These are phyloP conservation scores for Protodeltote pygarga DNA, from an alignment of 2,888 invertebrate genomes.

Conservation along the genomic window DNA sequence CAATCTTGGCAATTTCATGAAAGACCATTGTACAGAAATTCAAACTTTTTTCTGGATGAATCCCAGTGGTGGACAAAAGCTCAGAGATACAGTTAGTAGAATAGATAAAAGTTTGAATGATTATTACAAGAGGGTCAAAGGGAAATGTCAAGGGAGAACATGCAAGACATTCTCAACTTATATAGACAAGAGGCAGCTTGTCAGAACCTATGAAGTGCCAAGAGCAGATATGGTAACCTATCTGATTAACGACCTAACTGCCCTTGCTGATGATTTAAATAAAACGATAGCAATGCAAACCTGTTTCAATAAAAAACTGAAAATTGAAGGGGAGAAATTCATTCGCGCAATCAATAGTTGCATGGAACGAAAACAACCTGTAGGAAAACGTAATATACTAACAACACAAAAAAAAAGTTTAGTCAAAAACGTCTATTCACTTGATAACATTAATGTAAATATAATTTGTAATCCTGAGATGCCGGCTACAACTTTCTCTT, in stretches of 20 bases:
- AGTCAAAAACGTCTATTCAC: constrained; percentile 61
- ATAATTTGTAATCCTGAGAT: constrained; percentile 65
- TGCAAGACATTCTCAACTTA: constrained; percentile 64
- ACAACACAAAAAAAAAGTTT: constrained; percentile 19
- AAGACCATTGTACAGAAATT: constrained; percentile 75
- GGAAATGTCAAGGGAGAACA: constrained; percentile 69
- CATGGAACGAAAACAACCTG: too few relatives aligned
- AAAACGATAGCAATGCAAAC: constrained; percentile 40
- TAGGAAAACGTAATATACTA: constrained; percentile 35
- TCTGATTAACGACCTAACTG: constrained; percentile 42
- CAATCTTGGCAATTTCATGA: constrained; percentile 70
- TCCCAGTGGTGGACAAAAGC: constrained; percentile 69
- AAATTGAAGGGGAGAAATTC: constrained; percentile 45
- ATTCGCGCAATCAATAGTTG: constrained; percentile 48
- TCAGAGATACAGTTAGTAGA: constrained; percentile 67
- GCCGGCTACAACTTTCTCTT: not conserved
- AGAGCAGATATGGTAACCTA: constrained; percentile 25
- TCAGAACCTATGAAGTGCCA: constrained; percentile 13
- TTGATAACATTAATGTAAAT: constrained; percentile 73
- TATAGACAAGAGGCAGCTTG: constrained; percentile 61
- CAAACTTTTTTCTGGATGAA: constrained; percentile 77
- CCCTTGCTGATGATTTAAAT: constrained; percentile 52
- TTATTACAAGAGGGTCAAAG: constrained; percentile 72
- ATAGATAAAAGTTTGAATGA: constrained; percentile 67
- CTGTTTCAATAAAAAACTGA: constrained; percentile 46